These are phyloP conservation scores for Solen grandis DNA, from an alignment of 1,140 invertebrate species.

Conservation along the genomic window DNA sequence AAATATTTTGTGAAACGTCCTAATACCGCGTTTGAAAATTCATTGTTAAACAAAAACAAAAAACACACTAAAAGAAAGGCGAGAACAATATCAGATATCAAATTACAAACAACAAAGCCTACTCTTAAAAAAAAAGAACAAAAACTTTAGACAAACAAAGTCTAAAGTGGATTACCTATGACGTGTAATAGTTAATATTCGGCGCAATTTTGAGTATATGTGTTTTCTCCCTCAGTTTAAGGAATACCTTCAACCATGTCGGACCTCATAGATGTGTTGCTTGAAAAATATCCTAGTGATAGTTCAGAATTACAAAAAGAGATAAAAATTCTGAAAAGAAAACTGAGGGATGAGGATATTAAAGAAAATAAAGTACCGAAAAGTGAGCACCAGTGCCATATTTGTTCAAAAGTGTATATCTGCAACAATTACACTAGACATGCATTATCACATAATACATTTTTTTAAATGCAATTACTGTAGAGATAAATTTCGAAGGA, in stretches of 20 bases:
- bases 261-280: constrained; percentile 1
- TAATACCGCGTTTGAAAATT: not conserved
- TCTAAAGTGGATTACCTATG: not conserved
- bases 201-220: no score
- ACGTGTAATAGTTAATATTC: not conserved
- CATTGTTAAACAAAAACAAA: constrained; percentile 18
- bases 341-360: constrained; percentile 11
- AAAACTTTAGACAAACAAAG: not conserved
- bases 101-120: not conserved
- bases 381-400: constrained; percentile 34
- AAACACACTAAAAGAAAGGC: constrained; percentile 1
- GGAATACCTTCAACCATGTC: not conserved
- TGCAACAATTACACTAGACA: constrained; percentile 30
- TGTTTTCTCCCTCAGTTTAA: no score
- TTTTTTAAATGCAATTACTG: constrained; percentile 36
- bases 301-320: constrained; percentile 30
- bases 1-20: constrained; percentile 27
- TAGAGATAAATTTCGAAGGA: constrained; percentile 30
- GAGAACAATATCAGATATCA: constrained; percentile 9
- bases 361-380: not conserved
- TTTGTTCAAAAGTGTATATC: constrained; percentile 37
- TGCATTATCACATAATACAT: constrained; percentile 45
- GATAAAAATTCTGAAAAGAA: constrained; percentile 35
- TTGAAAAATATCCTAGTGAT: constrained; percentile 8
- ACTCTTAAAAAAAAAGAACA: not conserved